These are phyloP conservation scores for Rhinolophus sinicus DNA, from an alignment of 2,113 vertebrate genomes.

Conservation along the genomic window DNA sequence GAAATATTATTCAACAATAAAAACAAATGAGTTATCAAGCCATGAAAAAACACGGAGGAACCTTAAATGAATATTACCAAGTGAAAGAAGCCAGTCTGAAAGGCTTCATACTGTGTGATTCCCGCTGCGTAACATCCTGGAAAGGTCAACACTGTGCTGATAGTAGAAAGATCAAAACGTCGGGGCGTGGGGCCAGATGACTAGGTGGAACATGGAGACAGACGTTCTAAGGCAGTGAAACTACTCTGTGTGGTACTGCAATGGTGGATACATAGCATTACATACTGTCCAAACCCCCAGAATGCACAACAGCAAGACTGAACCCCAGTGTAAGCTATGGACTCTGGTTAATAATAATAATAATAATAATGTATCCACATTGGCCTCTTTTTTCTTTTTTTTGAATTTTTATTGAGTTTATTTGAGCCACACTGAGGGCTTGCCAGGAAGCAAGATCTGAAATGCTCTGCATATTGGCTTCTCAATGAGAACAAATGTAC, in stretches of 20 bases:
- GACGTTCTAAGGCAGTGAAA: neutral
- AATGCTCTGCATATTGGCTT: no score
- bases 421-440: no score
- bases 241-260: neutral
- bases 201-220: fast-evolving
- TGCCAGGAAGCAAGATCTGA: no score
- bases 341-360: neutral
- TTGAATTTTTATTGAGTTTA: no score
- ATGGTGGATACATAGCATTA: fast-evolving
- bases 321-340: neutral
- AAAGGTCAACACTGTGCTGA: neutral
- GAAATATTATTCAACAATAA: neutral
- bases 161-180: no score
- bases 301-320: neutral
- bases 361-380: neutral
- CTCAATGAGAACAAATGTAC: neutral
- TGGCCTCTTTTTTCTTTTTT: neutral
- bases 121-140: neutral
- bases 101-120: neutral
- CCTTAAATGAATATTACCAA: neutral
- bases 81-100: neutral
- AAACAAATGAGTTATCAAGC: neutral
- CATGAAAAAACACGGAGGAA: neutral
- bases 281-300: neutral
- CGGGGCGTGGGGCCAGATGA: no score